Evolutionary conservation across 2,888 invertebrate genomes (phyloP), one percentile per base, ranked within the genome.

Genomic region (Drosophila incognita): DNA sequence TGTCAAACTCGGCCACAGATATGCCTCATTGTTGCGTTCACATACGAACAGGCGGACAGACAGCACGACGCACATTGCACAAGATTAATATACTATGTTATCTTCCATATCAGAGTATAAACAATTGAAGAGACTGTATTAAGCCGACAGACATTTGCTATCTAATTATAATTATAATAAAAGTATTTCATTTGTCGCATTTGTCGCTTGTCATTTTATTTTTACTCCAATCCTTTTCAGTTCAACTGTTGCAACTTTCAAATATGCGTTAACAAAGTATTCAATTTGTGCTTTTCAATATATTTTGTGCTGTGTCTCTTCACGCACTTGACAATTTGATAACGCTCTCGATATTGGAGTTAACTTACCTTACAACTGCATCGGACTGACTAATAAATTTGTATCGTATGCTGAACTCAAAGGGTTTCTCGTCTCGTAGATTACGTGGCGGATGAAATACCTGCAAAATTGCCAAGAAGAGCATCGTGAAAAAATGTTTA

Each of bases 301-400:
- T 18, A 4, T 18, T 40, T 56, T 38, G 15, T n/a, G 15, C 2
- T 21, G 27, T 35, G 11, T 36, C 24, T 15, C 1, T 8, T 21
- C 3, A 18, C n/a, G 5, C 21, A 24, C 24, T 27, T 15, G 15
- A 42, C 27, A 46, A 54, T 46, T 56, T 48, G 5, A 6, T 11
- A 60, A 36, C 27, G 31, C 42, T 76, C 69, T 40, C 18, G 51
- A 42, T 56, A 48, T 27, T 67, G 46, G 65, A 64, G 51, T 51
- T n/a, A 59, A 89, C 93, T 93, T 86, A 95, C 95, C 95, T 94
- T 53, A 97, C 97, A 42, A 96, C 95, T 33, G 97, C 97, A 91
- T 97, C 97, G 82, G 96, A 95, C 81, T 96, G 95, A 70, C 96
- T 95, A 70, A 97, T 95, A 93, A 97, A 97, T 92, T 97, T 96